Base-by-base conservation (phyloP, 1,140 invertebrate species). In the Drosophila pallidifrons region DNA sequence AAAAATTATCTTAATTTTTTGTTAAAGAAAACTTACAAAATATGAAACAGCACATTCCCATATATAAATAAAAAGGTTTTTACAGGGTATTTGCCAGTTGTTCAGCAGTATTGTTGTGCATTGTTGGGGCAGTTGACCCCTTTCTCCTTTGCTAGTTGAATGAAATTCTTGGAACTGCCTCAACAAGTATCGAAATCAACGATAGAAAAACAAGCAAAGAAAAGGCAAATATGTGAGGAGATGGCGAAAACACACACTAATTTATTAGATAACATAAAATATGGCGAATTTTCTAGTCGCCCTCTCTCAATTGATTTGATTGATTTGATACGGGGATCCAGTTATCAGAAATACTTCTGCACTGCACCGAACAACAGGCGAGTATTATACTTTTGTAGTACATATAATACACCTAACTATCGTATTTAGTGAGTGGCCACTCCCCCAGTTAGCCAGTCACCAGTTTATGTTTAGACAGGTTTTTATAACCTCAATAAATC, bases 131-230 rank as follows among this genome's bases (percentile, higher is more conserved):
- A 32, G 30, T 32, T 32, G 35, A 38, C 35, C 35, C 8, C 35
- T 38, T 38, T 38, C 35, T 38, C 35, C 35, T 11, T 10, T 38
- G 2, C 8, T 38, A 38, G 7, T 38, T 3, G 35, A 7, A 38
- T 10, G 35, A 10, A 75, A 58, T 76, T 79, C 77, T 4, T 2
- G 32, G 77, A 79, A 79, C 28, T 57, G 63, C 57, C 46, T 59
- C 30, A 35, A 45, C 45, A 76, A 60, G 11, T 70, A 70, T 3
- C 38, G 6, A 61, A 54, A 28, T 28, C 20, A 25, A 25, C 20
- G 1, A 10, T 16, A 30, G 13, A 54, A 15, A 38, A 46, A 13
- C 16, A 55, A 38, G 3, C 5, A 38, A 10, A 16, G 4, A 55
- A 38, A 47, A 8, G 47, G 15, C 32, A 16, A 25, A 43, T 7